phyloP scores from a whole-genome alignment of 1,140 invertebrate species.

The Aporrectodea caliginosa region DNA sequence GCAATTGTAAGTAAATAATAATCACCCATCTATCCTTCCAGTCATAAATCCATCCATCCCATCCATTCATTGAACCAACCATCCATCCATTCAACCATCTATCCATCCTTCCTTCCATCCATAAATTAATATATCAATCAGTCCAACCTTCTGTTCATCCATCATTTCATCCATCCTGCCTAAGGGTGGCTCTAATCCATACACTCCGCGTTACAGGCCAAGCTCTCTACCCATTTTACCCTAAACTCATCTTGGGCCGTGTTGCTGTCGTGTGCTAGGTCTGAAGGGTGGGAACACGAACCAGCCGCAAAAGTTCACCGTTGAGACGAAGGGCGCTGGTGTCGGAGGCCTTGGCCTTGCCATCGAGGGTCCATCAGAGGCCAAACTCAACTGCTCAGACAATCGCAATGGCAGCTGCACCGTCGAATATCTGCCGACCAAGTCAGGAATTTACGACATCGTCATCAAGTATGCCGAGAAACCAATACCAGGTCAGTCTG shows the following conservation, averaged over 20 bases:
- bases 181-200: slow-evolving; percentile 14
- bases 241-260: no score
- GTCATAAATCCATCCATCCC: no score
- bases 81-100: slow-evolving; percentile 54
- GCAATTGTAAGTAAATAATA: slow-evolving; percentile 74
- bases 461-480: slow-evolving; percentile 93
- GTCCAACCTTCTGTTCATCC: background rate
- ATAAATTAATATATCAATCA: slow-evolving; percentile 17
- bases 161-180: slow-evolving; percentile 62
- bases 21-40: slow-evolving; percentile 67
- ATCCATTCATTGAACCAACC: no score
- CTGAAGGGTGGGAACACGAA: slow-evolving; percentile 51
- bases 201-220: no score
- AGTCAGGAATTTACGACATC: slow-evolving; percentile 89
- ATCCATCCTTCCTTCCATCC: slow-evolving; percentile 21
- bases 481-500: slow-evolving; percentile 77
- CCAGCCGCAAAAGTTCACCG: slow-evolving; percentile 64
- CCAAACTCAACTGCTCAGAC: slow-evolving; percentile 78
- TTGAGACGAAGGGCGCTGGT: slow-evolving; percentile 68
- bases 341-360: slow-evolving; percentile 76
- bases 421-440: slow-evolving; percentile 85
- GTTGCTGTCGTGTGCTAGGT: no score
- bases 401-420: slow-evolving; percentile 82
- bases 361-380: slow-evolving; percentile 79
- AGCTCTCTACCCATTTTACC: no score